Evolutionary conservation across 2,797 vertebrate genomes (phyloP), one percentile per base, ranked within the genome.

Genomic region (Sebastes glaucus): DNA sequence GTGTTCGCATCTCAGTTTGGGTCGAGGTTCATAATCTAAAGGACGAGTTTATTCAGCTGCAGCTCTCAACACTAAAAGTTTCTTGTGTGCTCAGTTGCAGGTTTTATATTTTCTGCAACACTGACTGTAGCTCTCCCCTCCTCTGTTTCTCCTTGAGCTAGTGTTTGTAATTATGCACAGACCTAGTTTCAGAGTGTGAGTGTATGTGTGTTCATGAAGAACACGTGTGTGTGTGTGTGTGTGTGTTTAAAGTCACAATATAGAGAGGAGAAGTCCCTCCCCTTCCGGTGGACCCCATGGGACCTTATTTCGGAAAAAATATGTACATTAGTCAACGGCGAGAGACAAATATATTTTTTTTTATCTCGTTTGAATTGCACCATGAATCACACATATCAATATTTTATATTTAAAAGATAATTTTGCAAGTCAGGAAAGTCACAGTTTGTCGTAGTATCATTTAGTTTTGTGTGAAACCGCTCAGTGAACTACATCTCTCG

Each of bases 91-190:
- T 85, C 81, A 71, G 87, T 77, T 86, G 87, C 84, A 82, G 87
- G 71, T 90, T 88, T 90, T 73, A 65, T 82, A 74, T 76, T 88
- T 88, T 90, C 84, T 91, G 89, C 92, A 90, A 82, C 88, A 70
- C 49, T 83, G 85, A 92, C 89, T 87, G 92, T 89, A 91, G 93
- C 92, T 80, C 83, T 91, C 52, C 63, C 81, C 69, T 80, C 77
- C 86, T 32, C 22, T 82, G 73, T 72, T 82, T 88, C 66, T 75
- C 35, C 70, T 80, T 72, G 68, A 93, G 86, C 90, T 91, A 80
- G 85, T 82, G 85, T 93, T 93, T 94, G 87, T 92, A 91, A 92
- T 95, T 88, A 88, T 92, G 89, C 94, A 94, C 93, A 95, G 92
- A 89, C 85, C 88, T 90, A 87, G 90, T 86, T 93, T 93, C 83